phyloP scores from a whole-genome alignment of 2,888 invertebrate species.

The Caenorhabditis sp. region DNA sequence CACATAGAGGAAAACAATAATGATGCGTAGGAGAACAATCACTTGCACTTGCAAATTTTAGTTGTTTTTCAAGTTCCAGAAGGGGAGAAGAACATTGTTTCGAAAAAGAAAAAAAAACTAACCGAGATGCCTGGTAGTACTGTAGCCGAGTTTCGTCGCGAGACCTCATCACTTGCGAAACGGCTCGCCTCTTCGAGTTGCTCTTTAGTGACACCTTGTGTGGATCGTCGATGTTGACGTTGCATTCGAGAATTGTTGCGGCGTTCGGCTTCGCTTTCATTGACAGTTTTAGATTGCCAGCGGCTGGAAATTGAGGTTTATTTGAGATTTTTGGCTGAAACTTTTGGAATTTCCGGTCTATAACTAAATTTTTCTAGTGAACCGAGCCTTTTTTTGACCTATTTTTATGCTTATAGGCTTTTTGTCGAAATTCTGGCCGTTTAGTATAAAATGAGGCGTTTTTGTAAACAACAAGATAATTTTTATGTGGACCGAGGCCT shows the following conservation, averaged over 20 bases:
- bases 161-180: conserved; percentile 44
- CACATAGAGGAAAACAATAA: not conserved
- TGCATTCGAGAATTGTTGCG: conserved; percentile 66
- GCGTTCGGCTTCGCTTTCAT: conserved; percentile 68
- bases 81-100: too few species aligned
- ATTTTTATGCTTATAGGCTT: too few species aligned
- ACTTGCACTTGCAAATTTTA: too few species aligned
- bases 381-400: too few species aligned
- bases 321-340: not conserved
- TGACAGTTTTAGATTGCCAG: conserved; percentile 64
- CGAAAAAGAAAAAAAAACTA: too few species aligned
- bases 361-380: too few species aligned
- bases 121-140: not conserved
- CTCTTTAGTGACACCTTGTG: conserved; percentile 66
- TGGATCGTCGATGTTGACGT: conserved; percentile 64
- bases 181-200: conserved; percentile 57
- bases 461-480: too few species aligned
- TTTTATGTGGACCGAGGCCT: not conserved
- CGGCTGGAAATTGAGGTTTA: conserved; percentile 65
- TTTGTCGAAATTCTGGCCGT: too few species aligned
- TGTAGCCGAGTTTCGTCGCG: conserved; percentile 19
- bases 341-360: too few species aligned
- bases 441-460: too few species aligned
- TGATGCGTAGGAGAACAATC: too few species aligned
- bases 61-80: too few species aligned